Base-by-base conservation (phyloP, 2,888 invertebrate genomes). In the Arrhopalites spinosus region DNA sequence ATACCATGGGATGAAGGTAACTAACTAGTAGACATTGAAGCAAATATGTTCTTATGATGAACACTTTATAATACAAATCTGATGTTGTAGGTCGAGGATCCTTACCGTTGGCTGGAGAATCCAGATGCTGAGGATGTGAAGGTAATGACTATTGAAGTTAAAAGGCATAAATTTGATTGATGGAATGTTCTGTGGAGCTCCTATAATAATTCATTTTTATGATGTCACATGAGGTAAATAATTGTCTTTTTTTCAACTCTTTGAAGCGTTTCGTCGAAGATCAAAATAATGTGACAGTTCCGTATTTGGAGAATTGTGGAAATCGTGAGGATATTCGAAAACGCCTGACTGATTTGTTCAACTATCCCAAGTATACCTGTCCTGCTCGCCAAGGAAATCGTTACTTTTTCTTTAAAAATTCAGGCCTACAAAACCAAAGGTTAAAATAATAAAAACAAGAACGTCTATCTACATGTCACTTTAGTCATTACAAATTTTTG, bases 401-500 rank as follows among this genome's bases (percentile, higher is more conserved):
- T 85, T 99, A 96, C 86, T 98, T 93, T 86, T 96, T 94, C 86
- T 93, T 90, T 83, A 92, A 92, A 88, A 99, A 99, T 85, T 91
- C 93, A 47, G 98, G 98, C 0, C 88, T 99, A 75, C 98, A 99
- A 87, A 98, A 99, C 86, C 98, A 99, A 86, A 93, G 92, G 95
- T 94, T 27, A 2, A 0, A 63, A 17, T 25, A 23, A 3, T 17
- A 8, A 63, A 29, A n/a, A n/a, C n/a, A n/a, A n/a, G n/a, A n/a
- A n/a, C n/a, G n/a, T n/a, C n/a, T n/a, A n/a, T n/a, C n/a, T n/a
- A n/a, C n/a, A n/a, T n/a, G n/a, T n/a, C n/a, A n/a, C n/a, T n/a
- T n/a, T n/a, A n/a, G n/a, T n/a, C n/a, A n/a, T n/a, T n/a, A n/a
- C n/a, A n/a, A n/a, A n/a, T n/a, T n/a, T n/a, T n/a, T n/a, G n/a